Evolutionary conservation across 2,888 invertebrate species (phyloP), one percentile per base, ranked within the genome.

Genomic region (Apodemia hepburni): DNA sequence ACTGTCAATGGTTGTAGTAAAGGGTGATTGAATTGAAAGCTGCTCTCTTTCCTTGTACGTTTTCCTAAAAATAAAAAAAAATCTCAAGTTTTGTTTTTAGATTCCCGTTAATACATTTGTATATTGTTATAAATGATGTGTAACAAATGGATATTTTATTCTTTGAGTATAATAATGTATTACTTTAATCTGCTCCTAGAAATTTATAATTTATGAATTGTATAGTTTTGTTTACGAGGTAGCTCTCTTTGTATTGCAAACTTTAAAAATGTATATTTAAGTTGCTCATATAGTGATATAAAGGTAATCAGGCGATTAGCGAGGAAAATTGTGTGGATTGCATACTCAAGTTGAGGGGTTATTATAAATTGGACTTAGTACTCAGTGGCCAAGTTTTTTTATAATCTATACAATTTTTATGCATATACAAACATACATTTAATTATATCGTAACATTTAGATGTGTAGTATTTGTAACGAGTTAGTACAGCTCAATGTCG

Each of bases 371-470:
- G 70, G 69, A 71, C 69, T 70, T 69, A 64, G 63, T 64, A 70
- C 66, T 68, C 79, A 81, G 84, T 79, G 85, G 89, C 90, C 88
- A 89, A 88, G 73, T 84, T 89, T 85, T 75, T 87, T 81, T 77
- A 85, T 81, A 82, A 79, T 78, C 73, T 88, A 85, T 89, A 88
- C 87, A 84, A 77, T 86, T 87, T 87, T 83, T 87, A 87, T 85
- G 85, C 84, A 81, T 89, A 86, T 89, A 88, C 85, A 85, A 78
- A 84, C 84, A 79, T 73, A 77, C 76, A 73, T 69, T 71, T 82
- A 76, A 79, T 77, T 75, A 76, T 78, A 84, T 79, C 78, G 76
- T 87, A 83, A 81, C 79, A 81, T 82, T 82, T 88, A 87, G 85
- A 84, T 66, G 74, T 76, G 83, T 88, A 89, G 88, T 78, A 76